phyloP scores from a whole-genome alignment of 2,888 invertebrate species.

The Allolobophora icterica region DNA sequence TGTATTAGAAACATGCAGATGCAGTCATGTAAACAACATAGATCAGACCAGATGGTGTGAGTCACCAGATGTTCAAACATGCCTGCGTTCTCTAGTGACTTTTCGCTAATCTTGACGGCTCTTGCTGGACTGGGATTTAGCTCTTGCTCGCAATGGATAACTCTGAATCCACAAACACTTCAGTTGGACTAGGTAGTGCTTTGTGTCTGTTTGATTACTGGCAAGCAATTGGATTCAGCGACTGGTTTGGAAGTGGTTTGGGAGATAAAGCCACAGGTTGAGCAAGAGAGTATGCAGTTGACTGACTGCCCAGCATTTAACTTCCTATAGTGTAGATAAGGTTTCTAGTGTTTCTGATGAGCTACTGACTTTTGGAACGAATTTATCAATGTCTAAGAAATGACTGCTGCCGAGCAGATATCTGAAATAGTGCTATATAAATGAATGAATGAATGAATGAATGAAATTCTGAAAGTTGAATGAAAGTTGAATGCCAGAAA shows the following conservation, averaged over 20 bases:
- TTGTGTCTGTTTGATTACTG: background rate
- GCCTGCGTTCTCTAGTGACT: background rate
- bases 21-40: background rate
- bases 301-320: background rate
- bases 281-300: constrained; percentile 7
- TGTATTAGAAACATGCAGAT: background rate
- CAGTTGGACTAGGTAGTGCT: background rate
- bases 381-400: background rate
- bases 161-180: background rate
- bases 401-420: background rate
- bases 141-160: background rate
- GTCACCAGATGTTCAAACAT: background rate
- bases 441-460: background rate
- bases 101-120: background rate
- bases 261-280: background rate
- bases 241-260: background rate
- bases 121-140: background rate
- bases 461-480: background rate
- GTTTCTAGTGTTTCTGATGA: background rate
- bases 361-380: background rate
- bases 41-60: background rate
- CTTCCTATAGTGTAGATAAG: background rate
- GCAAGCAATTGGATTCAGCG: background rate
- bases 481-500: too few relatives aligned
- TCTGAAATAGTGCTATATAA: background rate